Evolutionary conservation across 2,113 vertebrate genomes (phyloP).

Genomic region (Ploceus nigricollis): DNA sequence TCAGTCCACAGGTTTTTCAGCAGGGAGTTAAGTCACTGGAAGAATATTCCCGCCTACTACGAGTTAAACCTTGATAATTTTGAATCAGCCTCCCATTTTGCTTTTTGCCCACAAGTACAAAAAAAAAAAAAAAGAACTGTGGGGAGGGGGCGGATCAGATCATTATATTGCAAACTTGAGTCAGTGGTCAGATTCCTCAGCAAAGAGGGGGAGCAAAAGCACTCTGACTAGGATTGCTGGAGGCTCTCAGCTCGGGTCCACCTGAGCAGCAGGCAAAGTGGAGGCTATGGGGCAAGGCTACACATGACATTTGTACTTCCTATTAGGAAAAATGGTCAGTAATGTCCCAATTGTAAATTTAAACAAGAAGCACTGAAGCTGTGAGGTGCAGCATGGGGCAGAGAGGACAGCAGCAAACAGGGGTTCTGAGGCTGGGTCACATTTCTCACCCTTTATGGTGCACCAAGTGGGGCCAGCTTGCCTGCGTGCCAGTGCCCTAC

Average conservation of each 20-base stretch:
- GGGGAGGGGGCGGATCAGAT: fast-evolving
- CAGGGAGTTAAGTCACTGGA: background rate
- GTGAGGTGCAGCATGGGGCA: background rate
- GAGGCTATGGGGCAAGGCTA: background rate
- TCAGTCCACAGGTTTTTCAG: background rate
- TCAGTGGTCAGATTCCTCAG: background rate
- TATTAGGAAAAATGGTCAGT: background rate
- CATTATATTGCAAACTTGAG: background rate
- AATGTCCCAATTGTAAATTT: background rate
- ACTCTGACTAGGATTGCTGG: background rate
- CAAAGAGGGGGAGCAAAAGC: background rate
- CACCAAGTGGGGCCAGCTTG: background rate
- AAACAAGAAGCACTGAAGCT: background rate
- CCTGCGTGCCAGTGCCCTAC: background rate
- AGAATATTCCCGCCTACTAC: background rate
- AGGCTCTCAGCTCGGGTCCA: background rate
- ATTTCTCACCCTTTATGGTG: background rate
- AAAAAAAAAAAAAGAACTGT: background rate
- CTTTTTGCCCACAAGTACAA: background rate
- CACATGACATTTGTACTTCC: background rate
- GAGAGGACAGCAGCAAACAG: background rate
- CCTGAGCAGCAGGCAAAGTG: background rate
- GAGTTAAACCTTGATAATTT: background rate
- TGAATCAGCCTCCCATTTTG: background rate
- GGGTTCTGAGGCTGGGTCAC: background rate